Evolutionary conservation across 1,140 invertebrate genomes (phyloP).

Genomic region (Zelostemma sp.): DNA sequence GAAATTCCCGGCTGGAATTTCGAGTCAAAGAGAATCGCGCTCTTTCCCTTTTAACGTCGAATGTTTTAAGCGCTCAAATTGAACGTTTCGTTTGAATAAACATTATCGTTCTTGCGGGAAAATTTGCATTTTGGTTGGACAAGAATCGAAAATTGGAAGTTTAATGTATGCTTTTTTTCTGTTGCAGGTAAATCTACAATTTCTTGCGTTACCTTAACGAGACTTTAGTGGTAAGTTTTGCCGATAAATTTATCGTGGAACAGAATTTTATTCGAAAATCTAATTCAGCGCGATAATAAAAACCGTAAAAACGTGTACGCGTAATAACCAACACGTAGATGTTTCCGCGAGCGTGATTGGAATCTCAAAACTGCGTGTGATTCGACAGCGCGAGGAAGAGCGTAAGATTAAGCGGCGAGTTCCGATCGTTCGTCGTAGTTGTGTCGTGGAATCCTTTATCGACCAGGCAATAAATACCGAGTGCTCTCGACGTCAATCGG

Average conservation of each 20-base stretch:
- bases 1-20: slow-evolving; percentile 4
- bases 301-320: no score
- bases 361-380: slow-evolving; percentile 24
- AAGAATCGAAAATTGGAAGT: no score
- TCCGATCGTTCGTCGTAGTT: slow-evolving; percentile 33
- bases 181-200: not conserved
- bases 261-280: no score
- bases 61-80: no score
- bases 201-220: not conserved
- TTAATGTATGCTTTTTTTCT: not conserved
- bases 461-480: slow-evolving; percentile 60
- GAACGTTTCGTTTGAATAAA: no score
- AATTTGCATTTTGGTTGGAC: not conserved
- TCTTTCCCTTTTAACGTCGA: no score
- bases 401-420: slow-evolving; percentile 34
- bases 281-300: no score
- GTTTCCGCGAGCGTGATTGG: slow-evolving; percentile 32
- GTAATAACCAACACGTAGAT: slow-evolving; percentile 7
- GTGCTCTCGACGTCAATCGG: slow-evolving; percentile 56
- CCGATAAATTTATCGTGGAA: no score
- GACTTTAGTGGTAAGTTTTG: not conserved
- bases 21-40: not conserved
- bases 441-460: slow-evolving; percentile 50
- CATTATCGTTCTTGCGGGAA: not conserved
- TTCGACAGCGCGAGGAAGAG: slow-evolving; percentile 15